These are phyloP conservation scores for Hypomecis punctinalis DNA, from an alignment of 2,888 invertebrate genomes.

Conservation along the genomic window DNA sequence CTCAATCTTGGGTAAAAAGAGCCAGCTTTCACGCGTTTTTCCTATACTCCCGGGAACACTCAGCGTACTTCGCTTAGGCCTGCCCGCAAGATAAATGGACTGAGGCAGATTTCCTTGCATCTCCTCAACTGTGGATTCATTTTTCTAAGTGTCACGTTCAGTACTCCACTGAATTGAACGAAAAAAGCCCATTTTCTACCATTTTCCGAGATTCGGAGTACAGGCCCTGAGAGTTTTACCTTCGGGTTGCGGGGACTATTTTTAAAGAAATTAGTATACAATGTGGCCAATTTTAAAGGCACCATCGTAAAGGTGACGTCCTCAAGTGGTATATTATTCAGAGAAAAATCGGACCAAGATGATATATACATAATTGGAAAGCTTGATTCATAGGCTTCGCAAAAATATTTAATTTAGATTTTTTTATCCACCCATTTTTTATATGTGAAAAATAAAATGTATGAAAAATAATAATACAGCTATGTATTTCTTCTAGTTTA, in stretches of 20 bases:
- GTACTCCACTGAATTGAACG: conserved; percentile 42
- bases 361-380: too few relatives aligned
- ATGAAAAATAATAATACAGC: too few relatives aligned
- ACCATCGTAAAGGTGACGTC: too few relatives aligned
- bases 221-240: conserved; percentile 8
- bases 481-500: too few relatives aligned
- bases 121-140: conserved; percentile 41
- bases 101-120: conserved; percentile 32
- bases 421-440: too few relatives aligned
- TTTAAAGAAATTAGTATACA: too few relatives aligned
- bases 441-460: too few relatives aligned
- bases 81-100: conserved; percentile 31
- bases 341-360: too few relatives aligned
- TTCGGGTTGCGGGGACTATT: not conserved
- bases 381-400: too few relatives aligned
- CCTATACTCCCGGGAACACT: conserved; percentile 6
- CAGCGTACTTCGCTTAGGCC: conserved; percentile 27
- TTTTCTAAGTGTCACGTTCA: conserved; percentile 45
- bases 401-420: too few relatives aligned
- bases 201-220: conserved; percentile 33
- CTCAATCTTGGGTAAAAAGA: conserved; percentile 11
- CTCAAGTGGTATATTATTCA: too few relatives aligned
- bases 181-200: conserved; percentile 22
- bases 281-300: too few relatives aligned
- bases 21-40: conserved; percentile 19